These are phyloP conservation scores for Acrocephalus kingi DNA, from an alignment of 2,113 vertebrate species.

Conservation along the genomic window DNA sequence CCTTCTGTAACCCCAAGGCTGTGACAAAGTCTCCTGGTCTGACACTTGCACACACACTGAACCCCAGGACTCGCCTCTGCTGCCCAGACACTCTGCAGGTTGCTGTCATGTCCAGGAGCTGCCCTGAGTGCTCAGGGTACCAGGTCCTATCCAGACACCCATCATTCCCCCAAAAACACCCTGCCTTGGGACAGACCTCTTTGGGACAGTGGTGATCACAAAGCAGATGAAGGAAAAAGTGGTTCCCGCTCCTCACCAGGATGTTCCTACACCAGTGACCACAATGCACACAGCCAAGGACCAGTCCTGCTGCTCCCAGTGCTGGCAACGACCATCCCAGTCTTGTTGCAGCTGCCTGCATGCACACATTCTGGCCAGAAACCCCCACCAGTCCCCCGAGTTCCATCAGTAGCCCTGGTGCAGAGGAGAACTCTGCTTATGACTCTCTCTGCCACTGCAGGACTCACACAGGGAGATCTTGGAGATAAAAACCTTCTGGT, in stretches of 20 bases:
- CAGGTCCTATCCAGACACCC: not conserved
- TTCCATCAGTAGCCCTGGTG: not conserved
- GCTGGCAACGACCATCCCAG: rapidly evolving
- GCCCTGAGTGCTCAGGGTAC: not conserved
- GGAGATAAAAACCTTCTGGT: not conserved
- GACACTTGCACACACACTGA: rapidly evolving
- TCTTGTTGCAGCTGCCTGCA: not conserved
- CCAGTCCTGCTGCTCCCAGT: not conserved
- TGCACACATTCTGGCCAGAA: not conserved
- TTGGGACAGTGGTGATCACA: not conserved
- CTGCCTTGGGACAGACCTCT: not conserved
- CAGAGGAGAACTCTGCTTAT: not conserved
- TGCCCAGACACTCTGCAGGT: not conserved
- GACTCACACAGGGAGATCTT: not conserved
- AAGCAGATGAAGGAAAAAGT: not conserved
- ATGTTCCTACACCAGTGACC: not conserved
- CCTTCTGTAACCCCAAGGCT: not conserved
- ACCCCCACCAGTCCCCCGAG: rapidly evolving
- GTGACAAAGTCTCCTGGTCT: not conserved
- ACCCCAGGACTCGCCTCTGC: not conserved
- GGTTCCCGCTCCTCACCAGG: rapidly evolving
- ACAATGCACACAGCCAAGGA: rapidly evolving
- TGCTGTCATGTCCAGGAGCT: not conserved
- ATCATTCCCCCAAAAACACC: not conserved
- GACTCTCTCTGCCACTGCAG: rapidly evolving